Conservation (phyloP, 2,888 invertebrate species). For the Mythimna lalbum region DNA sequence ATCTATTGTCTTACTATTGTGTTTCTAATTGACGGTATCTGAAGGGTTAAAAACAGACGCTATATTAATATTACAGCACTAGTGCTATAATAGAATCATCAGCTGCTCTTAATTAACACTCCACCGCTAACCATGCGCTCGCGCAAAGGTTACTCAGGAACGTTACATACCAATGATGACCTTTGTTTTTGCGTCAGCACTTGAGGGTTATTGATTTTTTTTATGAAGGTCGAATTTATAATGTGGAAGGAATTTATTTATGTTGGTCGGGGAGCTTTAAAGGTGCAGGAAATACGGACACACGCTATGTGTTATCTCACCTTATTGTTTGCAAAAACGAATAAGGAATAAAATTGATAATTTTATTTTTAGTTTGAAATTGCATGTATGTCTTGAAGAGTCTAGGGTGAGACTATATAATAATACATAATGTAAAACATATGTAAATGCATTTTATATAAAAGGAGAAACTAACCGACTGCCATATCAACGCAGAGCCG, state of each 20-base stretch:
- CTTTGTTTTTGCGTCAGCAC: constrained; percentile 67
- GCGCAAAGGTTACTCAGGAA: constrained; percentile 74
- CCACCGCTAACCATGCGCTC: constrained; percentile 51
- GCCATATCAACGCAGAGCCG: too few relatives aligned
- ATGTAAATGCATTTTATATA: too few relatives aligned
- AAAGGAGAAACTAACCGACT: too few relatives aligned
- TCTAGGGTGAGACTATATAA: too few relatives aligned
- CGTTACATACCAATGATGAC: constrained; percentile 78
- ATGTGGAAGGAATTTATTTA: constrained; percentile 16
- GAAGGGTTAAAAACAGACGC: too few relatives aligned
- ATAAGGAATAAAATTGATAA: background rate
- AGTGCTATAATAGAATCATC: constrained; percentile 35
- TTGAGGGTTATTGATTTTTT: constrained; percentile 53
- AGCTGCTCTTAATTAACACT: constrained; percentile 50
- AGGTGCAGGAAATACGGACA: constrained; percentile 1
- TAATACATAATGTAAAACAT: too few relatives aligned
- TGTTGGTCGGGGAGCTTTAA: constrained; percentile 5
- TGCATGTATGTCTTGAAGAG: too few relatives aligned
- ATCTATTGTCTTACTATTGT: too few relatives aligned
- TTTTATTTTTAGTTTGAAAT: too few relatives aligned
- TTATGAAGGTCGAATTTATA: constrained; percentile 41
- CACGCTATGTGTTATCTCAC: constrained; percentile 6
- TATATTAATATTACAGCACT: constrained; percentile 4
- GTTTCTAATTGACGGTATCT: too few relatives aligned
- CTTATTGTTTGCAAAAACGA: too few relatives aligned